These are phyloP conservation scores for Conus canariensis DNA, from an alignment of 2,888 invertebrate species.

Conservation along the genomic window DNA sequence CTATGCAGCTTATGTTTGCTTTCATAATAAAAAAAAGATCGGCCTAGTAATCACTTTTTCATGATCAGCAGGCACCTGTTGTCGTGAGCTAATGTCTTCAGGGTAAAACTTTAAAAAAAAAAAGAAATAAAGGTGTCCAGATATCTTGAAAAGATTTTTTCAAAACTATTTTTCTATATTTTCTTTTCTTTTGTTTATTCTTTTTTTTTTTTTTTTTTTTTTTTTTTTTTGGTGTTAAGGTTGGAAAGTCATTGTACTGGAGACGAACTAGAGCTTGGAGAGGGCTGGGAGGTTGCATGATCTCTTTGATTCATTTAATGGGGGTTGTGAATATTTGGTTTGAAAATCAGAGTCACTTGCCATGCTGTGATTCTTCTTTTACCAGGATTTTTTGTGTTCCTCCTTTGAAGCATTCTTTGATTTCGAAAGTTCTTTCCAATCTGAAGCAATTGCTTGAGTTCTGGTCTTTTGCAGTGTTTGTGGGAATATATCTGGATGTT, in stretches of 20 bases:
- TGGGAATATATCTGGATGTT: constrained; percentile 43
- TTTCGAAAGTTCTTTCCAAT: background rate
- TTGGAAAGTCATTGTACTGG: background rate
- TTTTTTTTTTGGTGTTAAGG: background rate
- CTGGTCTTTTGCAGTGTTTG: constrained; percentile 43
- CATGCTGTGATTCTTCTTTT: background rate
- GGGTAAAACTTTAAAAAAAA: background rate
- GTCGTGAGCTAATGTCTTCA: background rate
- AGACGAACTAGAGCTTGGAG: constrained; percentile 12
- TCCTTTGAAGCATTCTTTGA: background rate
- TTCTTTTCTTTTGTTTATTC: background rate
- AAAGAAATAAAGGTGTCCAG: background rate
- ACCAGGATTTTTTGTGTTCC: background rate
- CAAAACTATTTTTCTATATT: background rate
- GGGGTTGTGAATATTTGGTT: background rate
- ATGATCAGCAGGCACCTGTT: background rate
- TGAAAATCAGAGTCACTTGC: background rate
- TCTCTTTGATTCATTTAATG: background rate
- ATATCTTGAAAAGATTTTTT: background rate
- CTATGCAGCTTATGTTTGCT: constrained; percentile 13
- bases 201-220: background rate
- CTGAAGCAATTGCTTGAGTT: constrained; percentile 30
- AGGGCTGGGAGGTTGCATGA: constrained; percentile 34
- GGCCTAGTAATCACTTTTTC: background rate
- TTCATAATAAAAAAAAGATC: background rate